Base-by-base conservation (phyloP, 2,113 vertebrate species). In the Ictalurus furcatus region DNA sequence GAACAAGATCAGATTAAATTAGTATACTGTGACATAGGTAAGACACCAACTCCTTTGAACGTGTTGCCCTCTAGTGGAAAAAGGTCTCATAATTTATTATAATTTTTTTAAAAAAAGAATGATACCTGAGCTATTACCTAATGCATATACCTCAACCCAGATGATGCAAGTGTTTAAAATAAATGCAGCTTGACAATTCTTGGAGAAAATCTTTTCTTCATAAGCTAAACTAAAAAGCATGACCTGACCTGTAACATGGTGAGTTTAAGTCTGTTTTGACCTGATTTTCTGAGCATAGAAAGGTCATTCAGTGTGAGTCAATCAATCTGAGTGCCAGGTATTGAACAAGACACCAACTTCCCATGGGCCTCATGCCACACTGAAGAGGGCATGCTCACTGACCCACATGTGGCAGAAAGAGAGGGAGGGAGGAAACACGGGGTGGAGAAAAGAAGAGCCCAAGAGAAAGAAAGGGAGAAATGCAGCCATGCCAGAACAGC, bases 21-120 rank as follows among this genome's bases (percentile, higher is more conserved):
- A 11, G 28, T 79, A 40, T 34, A 34, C 56, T 34, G 30, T 56
- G 30, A 84, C 25, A 48, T 59, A 76, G 84, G 84, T 92, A 87
- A 89, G 48, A 84, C 78, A 67, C 90, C 76, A 92, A 93, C 91
- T 91, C 52, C 87, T 90, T 94, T 94, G 94, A 92, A 91, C 65
- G 91, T 94, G 90, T 92, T 94, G 92, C 94, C 94, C 94, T 94
- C 95, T 93, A 93, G 93, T 94, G 95, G 89, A 67, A 61, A 17
- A 76, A 17, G 28, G 11, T 61, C 52, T 59, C 2, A 40, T 44
- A 52, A 52, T 11, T 52, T 52, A 48, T 48, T 7, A 7, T 48
- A 48, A 0, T 52, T 52, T 52, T 52, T 52, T 52, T 52, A 11
- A 1, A 25, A 34, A 25, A 25, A 52, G 54, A 79, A 13, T 13